Percentiles rank a stretch among this genome's conserved stretches.
phyloP scores from a whole-genome alignment of 2,888 invertebrate species.

The Argynnis bischoffii region DNA sequence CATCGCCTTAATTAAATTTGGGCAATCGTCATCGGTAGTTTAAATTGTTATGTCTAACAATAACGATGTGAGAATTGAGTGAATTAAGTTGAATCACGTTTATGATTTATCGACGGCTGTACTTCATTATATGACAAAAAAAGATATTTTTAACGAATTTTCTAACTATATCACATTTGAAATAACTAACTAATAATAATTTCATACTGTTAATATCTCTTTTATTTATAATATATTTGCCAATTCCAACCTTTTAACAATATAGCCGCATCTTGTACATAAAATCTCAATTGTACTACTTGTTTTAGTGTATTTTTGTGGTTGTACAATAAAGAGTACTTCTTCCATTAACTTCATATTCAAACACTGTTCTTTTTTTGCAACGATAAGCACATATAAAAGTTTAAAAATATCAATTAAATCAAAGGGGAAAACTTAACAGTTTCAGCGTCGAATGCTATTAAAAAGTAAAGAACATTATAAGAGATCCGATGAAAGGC shows the following conservation, averaged over 20 bases:
- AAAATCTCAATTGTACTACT: too few relatives aligned
- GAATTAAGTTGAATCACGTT: constrained; percentile 76
- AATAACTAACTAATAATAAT: too few relatives aligned
- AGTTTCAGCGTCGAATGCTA: constrained; percentile 54
- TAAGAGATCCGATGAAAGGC: constrained; percentile 64
- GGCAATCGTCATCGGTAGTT: constrained; percentile 70
- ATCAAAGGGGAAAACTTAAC: constrained; percentile 41
- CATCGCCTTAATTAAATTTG: constrained; percentile 76
- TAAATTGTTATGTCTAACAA: constrained; percentile 66
- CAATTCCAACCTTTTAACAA: too few relatives aligned
- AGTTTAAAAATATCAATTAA: constrained; percentile 36
- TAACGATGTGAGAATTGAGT: constrained; percentile 71
- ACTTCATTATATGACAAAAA: neutral
- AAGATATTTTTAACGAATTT: neutral
- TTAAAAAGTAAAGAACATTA: constrained; percentile 67
- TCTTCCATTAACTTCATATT: too few relatives aligned
- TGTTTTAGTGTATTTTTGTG: too few relatives aligned
- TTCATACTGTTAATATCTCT: too few relatives aligned
- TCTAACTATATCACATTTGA: neutral
- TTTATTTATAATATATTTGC: too few relatives aligned
- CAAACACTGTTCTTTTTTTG: neutral
- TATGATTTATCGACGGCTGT: constrained; percentile 59
- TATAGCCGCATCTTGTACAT: too few relatives aligned
- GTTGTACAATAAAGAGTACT: too few relatives aligned
- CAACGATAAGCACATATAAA: constrained; percentile 24